Evolutionary conservation across 2,797 vertebrate species (phyloP).

Genomic region (Myotis findleyi): DNA sequence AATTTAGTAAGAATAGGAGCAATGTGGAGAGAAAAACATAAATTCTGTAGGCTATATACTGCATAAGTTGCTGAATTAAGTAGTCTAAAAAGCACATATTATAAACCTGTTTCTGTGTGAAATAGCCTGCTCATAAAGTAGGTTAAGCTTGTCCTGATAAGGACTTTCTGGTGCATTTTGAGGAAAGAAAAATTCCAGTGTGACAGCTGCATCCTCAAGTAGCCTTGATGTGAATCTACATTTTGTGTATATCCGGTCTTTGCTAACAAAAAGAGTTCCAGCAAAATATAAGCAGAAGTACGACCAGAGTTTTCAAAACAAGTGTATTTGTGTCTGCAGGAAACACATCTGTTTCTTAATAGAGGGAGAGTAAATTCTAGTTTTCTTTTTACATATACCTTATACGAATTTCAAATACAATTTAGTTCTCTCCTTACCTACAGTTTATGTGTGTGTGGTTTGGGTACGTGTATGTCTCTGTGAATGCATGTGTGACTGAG

Average conservation of each 20-base stretch:
- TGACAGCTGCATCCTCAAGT: slow-evolving; percentile 85
- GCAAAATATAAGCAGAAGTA: slow-evolving; percentile 72
- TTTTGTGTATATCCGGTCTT: slow-evolving; percentile 75
- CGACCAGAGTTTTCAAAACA: slow-evolving; percentile 73
- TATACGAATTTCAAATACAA: background rate
- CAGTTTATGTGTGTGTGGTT: background rate
- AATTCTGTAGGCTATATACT: background rate
- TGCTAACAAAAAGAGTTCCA: slow-evolving; percentile 79
- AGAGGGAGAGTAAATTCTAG: slow-evolving; percentile 43
- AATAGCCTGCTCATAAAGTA: slow-evolving; percentile 33
- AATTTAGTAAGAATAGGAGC: slow-evolving; percentile 54
- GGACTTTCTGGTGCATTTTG: slow-evolving; percentile 65
- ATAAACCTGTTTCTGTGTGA: slow-evolving; percentile 49
- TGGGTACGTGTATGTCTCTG: background rate
- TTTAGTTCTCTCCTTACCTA: background rate
- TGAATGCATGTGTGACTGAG: background rate
- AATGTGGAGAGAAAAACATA: background rate
- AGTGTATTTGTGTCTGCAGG: slow-evolving; percentile 74
- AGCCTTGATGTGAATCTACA: slow-evolving; percentile 75
- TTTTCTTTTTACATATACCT: background rate
- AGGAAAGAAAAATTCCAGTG: slow-evolving; percentile 79
- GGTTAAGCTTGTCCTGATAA: slow-evolving; percentile 32
- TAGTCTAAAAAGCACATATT: slow-evolving; percentile 7
- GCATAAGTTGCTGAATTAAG: background rate
- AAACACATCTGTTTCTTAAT: slow-evolving; percentile 71